A percentile compares a stretch with the other conserved stretches of the same genome.
Conservation (phyloP, 2,797 vertebrate species). For the Morus bassanus region DNA sequence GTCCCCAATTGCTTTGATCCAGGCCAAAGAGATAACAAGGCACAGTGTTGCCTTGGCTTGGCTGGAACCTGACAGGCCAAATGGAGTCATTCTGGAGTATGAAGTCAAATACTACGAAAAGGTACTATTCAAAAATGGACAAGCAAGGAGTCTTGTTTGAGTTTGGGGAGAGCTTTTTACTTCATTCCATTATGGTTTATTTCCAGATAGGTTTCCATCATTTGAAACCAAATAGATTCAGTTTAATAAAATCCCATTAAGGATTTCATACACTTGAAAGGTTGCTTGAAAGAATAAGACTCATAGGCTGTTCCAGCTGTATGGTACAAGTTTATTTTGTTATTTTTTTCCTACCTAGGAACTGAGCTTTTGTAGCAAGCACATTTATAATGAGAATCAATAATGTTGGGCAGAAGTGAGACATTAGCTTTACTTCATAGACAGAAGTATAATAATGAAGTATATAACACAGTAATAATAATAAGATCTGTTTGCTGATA, state of each 20-base stretch:
- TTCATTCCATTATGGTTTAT: not conserved
- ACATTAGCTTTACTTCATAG: constrained; percentile 59
- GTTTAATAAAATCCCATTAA: constrained; percentile 59
- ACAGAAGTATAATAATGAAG: constrained; percentile 60
- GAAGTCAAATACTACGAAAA: constrained; percentile 99
- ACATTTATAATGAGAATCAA: constrained; percentile 63
- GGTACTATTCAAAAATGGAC: constrained; percentile 72
- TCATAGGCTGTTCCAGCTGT: not conserved
- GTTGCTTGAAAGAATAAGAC: constrained; percentile 32
- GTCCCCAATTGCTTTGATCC: constrained; percentile 90
- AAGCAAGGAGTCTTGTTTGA: not conserved
- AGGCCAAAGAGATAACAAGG: constrained; percentile 94
- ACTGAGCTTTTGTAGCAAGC: constrained; percentile 1
- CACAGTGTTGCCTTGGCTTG: constrained; percentile 93
- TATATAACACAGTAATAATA: constrained; percentile 57
- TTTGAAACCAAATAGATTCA: constrained; percentile 41
- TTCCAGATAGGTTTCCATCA: not conserved
- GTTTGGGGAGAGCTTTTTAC: not conserved
- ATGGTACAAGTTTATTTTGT: not conserved
- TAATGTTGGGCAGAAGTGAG: constrained; percentile 56
- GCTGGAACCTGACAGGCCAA: constrained; percentile 93
- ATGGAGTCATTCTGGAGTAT: constrained; percentile 96
- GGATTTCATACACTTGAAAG: constrained; percentile 48
- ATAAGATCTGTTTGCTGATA: constrained; percentile 70
- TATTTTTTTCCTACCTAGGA: constrained; percentile 34